Evolutionary conservation across 2,888 invertebrate species (phyloP).

Genomic region (Agonopterix alstromeriana): DNA sequence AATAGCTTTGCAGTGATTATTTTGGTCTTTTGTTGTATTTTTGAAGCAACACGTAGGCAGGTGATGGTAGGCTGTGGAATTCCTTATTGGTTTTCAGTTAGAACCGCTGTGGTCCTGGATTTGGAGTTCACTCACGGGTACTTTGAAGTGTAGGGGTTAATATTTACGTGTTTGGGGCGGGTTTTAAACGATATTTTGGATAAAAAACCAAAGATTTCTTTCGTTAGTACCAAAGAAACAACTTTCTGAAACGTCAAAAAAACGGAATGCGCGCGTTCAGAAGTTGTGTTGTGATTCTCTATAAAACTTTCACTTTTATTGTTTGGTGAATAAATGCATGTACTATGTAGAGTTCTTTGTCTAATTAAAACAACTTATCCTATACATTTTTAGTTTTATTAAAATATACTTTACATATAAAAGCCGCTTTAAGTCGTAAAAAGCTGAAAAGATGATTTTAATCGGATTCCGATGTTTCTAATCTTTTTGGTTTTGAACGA

Average conservation of each 20-base stretch:
- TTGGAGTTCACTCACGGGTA: no score
- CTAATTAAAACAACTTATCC: not conserved
- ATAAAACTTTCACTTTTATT: conserved; percentile 1
- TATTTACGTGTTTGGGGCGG: no score
- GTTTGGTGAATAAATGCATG: no score
- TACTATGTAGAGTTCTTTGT: no score
- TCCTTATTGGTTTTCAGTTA: no score
- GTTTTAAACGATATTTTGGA: not conserved
- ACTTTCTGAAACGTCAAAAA: conserved; percentile 6
- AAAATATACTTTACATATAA: not conserved
- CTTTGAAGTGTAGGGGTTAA: no score
- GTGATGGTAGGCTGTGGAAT: not conserved
- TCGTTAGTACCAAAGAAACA: not conserved
- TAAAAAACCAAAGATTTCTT: not conserved
- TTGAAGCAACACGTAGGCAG: conserved; percentile 3
- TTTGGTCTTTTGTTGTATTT: not conserved
- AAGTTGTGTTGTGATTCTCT: not conserved
- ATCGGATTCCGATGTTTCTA: no score
- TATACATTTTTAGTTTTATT: not conserved
- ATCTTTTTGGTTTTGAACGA: no score
- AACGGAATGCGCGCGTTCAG: conserved; percentile 2
- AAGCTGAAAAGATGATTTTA: no score
- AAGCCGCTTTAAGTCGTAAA: no score
- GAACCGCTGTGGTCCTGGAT: no score
- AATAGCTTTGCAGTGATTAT: not conserved